Evolutionary conservation across 2,888 invertebrate species (phyloP).

Genomic region (Drepanosiphum platanoidis): DNA sequence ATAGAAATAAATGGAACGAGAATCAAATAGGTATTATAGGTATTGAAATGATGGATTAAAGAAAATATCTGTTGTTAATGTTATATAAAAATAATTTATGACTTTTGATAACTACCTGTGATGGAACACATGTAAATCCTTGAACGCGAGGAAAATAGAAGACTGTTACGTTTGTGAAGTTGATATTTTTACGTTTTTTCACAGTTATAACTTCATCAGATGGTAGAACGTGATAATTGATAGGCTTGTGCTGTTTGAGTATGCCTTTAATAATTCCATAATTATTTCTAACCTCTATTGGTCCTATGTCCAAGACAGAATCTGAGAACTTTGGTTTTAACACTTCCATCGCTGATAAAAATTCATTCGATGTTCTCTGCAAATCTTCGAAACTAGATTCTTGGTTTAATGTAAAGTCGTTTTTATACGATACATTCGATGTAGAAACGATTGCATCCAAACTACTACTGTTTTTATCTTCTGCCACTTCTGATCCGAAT

Average conservation of each 20-base stretch:
- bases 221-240: constrained; percentile 63
- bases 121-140: constrained; percentile 91
- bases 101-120: constrained; percentile 68
- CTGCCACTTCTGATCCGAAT: constrained; percentile 79
- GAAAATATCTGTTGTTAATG: background rate
- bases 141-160: constrained; percentile 94
- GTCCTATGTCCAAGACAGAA: constrained; percentile 5
- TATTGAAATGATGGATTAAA: background rate
- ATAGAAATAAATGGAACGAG: too few relatives aligned
- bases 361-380: constrained; percentile 56
- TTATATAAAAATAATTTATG: background rate
- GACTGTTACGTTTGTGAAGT: constrained; percentile 91
- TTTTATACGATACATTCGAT: constrained; percentile 31
- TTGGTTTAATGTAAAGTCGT: constrained; percentile 33
- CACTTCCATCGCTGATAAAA: constrained; percentile 61
- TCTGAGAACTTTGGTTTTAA: constrained; percentile 46
- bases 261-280: constrained; percentile 71
- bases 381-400: constrained; percentile 56
- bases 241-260: constrained; percentile 73
- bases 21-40: too few relatives aligned
- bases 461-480: constrained; percentile 67
- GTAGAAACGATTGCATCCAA: constrained; percentile 13
- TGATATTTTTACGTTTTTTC: constrained; percentile 82
- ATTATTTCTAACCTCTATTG: constrained; percentile 22
- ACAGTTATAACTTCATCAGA: constrained; percentile 63